These are phyloP conservation scores for Xestia rhomboidea DNA, from an alignment of 2,888 invertebrate species.

Conservation along the genomic window DNA sequence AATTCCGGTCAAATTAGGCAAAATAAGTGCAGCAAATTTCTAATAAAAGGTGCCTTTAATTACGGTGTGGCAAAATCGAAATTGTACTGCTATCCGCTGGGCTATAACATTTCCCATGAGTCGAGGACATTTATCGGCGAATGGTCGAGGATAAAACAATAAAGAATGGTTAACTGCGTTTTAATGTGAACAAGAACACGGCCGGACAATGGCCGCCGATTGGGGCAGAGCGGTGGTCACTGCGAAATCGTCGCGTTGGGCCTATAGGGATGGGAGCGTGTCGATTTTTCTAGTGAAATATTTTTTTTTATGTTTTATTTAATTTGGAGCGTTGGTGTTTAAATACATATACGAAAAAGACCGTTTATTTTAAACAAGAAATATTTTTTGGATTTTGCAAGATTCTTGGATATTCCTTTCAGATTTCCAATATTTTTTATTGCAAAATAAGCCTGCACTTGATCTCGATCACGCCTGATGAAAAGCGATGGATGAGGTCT, in stretches of 20 bases:
- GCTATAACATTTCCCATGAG: slow-evolving; percentile 86
- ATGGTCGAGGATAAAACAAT: slow-evolving; percentile 88
- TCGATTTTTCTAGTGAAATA: slow-evolving; percentile 29
- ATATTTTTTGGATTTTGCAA: too few species aligned
- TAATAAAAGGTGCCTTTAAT: slow-evolving; percentile 84
- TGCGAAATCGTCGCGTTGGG: slow-evolving; percentile 79
- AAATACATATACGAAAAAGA: background rate
- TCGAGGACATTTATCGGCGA: slow-evolving; percentile 87
- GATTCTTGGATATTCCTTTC: background rate
- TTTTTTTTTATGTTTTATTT: background rate
- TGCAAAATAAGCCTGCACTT: too few species aligned
- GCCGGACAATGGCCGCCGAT: slow-evolving; percentile 86
- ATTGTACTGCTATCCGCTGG: slow-evolving; percentile 71
- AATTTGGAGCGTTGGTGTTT: background rate
- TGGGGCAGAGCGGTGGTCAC: slow-evolving; percentile 86
- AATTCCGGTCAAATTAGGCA: slow-evolving; percentile 74
- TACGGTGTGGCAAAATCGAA: slow-evolving; percentile 80
- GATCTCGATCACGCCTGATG: too few species aligned
- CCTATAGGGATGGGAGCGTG: slow-evolving; percentile 42
- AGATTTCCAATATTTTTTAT: too few species aligned
- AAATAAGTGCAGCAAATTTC: slow-evolving; percentile 83
- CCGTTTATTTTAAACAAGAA: too few species aligned
- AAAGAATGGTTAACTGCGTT: slow-evolving; percentile 90
- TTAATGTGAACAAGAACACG: slow-evolving; percentile 90
- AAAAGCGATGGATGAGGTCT: too few species aligned